These are phyloP conservation scores for Hesperia comma DNA, from an alignment of 2,888 invertebrate genomes.

Conservation along the genomic window DNA sequence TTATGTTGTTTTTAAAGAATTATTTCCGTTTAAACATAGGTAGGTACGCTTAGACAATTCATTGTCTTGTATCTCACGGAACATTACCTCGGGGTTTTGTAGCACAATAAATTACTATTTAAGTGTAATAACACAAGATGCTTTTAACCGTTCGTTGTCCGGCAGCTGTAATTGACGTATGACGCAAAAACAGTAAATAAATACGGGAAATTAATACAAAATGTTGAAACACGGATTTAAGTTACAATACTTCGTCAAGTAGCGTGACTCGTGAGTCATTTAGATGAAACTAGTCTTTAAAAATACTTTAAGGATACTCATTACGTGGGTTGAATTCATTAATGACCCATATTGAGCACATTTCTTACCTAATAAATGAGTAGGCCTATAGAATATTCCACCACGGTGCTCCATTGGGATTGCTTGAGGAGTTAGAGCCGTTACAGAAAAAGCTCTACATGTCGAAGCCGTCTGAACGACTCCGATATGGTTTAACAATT, in stretches of 20 bases:
- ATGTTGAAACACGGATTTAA: slow-evolving; percentile 7
- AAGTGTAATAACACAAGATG: slow-evolving; percentile 19
- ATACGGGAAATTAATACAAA: slow-evolving; percentile 18
- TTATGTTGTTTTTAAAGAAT: no score
- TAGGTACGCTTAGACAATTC: background rate
- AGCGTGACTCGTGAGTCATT: background rate
- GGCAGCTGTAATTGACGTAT: slow-evolving; percentile 11
- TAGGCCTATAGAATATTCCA: no score
- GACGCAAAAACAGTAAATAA: background rate
- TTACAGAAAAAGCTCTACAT: no score
- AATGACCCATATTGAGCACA: no score
- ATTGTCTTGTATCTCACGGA: slow-evolving; percentile 12
- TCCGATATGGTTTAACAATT: no score
- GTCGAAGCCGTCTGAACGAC: no score
- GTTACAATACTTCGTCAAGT: background rate
- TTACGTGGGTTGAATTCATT: no score
- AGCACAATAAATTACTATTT: slow-evolving; percentile 5
- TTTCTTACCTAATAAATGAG: no score
- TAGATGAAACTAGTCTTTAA: background rate
- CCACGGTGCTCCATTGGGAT: no score
- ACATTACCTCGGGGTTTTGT: background rate
- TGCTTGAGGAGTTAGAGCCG: no score
- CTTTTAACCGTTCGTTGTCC: slow-evolving; percentile 15
- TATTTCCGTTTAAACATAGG: background rate
- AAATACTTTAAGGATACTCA: no score